Percentiles rank a stretch among this genome's conserved stretches.
Evolutionary conservation across 2,113 vertebrate species (phyloP).

Genomic region (Sceloporus undulatus): DNA sequence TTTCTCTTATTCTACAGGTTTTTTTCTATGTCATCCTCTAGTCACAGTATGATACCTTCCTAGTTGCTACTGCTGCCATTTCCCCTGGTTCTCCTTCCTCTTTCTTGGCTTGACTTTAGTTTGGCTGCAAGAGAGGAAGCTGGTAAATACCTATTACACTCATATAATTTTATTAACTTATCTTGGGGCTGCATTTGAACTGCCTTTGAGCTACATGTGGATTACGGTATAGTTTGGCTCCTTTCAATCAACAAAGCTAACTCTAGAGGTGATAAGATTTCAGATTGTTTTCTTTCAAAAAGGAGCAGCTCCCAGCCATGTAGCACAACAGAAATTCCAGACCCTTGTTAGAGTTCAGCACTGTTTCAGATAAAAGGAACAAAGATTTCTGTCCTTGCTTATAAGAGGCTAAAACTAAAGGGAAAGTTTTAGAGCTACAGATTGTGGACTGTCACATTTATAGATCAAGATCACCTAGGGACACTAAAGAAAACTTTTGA

Average conservation of each 20-base stretch:
- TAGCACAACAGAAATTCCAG: conserved; percentile 35
- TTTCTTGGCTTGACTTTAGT: conserved; percentile 9
- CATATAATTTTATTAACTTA: neutral
- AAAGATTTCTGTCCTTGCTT: conserved; percentile 43
- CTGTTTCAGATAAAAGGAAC: conserved; percentile 38
- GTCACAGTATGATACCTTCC: neutral
- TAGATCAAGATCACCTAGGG: neutral
- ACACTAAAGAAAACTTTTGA: conserved; percentile 10
- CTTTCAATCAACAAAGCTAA: conserved; percentile 30
- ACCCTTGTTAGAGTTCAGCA: conserved; percentile 49
- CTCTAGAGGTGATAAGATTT: conserved; percentile 33
- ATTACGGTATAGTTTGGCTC: neutral
- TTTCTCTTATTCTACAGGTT: neutral
- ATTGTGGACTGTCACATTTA: neutral
- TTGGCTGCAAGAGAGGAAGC: neutral
- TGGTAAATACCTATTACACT: neutral
- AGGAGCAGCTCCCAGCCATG: conserved; percentile 26
- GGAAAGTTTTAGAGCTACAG: neutral
- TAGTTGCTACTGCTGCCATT: neutral
- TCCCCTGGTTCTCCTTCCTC: conserved; percentile 47
- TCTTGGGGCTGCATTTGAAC: neutral
- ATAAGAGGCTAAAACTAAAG: conserved; percentile 13
- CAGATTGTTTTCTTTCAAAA: conserved; percentile 35
- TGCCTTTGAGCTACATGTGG: neutral
- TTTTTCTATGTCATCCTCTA: neutral